Evolutionary conservation across 2,113 vertebrate genomes (phyloP).

Genomic region (Accipiter virgatus): DNA sequence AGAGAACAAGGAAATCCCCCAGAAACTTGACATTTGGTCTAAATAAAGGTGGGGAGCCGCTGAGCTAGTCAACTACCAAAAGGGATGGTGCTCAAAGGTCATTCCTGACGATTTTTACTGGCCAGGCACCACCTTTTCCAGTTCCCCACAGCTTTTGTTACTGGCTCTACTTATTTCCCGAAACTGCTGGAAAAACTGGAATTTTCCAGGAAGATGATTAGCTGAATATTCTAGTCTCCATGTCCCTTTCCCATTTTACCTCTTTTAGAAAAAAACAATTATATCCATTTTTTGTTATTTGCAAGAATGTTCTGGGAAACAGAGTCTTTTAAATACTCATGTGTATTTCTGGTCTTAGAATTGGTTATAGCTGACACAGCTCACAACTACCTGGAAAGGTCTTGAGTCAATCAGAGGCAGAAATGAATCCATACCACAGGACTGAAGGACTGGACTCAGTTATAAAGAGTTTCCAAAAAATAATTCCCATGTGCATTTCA

Average conservation of each 20-base stretch:
- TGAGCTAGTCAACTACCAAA: neutral
- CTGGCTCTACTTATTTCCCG: neutral
- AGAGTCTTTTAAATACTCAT: neutral
- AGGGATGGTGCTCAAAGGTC: neutral
- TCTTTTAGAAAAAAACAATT: neutral
- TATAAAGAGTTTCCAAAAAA: neutral
- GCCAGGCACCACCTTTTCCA: neutral
- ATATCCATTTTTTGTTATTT: neutral
- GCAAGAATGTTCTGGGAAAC: neutral
- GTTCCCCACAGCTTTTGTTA: neutral
- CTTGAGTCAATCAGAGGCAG: neutral
- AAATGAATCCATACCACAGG: neutral
- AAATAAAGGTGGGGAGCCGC: neutral
- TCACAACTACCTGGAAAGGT: neutral
- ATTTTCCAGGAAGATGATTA: neutral
- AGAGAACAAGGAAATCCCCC: rapidly evolving
- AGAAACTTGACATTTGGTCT: neutral
- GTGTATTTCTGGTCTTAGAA: neutral
- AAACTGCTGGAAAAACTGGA: neutral
- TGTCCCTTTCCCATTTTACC: neutral
- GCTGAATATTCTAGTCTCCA: neutral
- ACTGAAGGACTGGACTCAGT: neutral
- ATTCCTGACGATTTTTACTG: neutral
- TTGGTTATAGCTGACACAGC: neutral
- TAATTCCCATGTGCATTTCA: neutral